Conservation (phyloP, 2,797 vertebrate genomes). For the Tangara arthus region DNA sequence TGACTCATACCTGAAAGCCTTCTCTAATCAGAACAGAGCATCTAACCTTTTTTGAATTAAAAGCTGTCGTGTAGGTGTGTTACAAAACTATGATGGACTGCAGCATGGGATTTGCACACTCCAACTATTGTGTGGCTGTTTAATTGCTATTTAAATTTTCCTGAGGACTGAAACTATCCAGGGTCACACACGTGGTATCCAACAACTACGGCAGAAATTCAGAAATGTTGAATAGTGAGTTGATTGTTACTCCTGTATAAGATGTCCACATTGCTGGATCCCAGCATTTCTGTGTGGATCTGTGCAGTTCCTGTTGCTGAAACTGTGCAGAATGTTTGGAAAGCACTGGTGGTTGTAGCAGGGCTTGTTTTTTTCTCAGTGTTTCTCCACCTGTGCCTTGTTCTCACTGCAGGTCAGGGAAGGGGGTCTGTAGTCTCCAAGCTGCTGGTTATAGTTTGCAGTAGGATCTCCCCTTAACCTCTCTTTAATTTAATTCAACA, state of each 20-base stretch:
- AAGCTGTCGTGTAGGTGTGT: neutral
- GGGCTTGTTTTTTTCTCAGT: neutral
- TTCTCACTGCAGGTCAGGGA: neutral
- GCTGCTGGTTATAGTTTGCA: neutral
- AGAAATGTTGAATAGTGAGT: neutral
- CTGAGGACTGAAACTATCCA: neutral
- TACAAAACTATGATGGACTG: neutral
- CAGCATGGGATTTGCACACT: neutral
- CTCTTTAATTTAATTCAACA: neutral
- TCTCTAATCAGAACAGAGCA: neutral
- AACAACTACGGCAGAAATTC: neutral
- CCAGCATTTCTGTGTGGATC: fast-evolving
- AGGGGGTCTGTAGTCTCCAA: fast-evolving
- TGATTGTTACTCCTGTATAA: neutral
- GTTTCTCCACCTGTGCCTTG: neutral
- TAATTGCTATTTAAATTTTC: neutral
- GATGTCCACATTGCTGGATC: fast-evolving
- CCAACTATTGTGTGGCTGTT: neutral
- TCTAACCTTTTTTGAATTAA: neutral
- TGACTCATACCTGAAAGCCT: conserved; percentile 15
- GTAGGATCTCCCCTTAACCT: neutral
- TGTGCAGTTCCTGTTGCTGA: neutral
- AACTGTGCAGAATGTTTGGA: neutral
- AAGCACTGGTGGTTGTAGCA: neutral
- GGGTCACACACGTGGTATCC: neutral